Evolutionary conservation across 2,888 invertebrate species (phyloP), one percentile per base, ranked within the genome.

Genomic region (Diarsia mendica): DNA sequence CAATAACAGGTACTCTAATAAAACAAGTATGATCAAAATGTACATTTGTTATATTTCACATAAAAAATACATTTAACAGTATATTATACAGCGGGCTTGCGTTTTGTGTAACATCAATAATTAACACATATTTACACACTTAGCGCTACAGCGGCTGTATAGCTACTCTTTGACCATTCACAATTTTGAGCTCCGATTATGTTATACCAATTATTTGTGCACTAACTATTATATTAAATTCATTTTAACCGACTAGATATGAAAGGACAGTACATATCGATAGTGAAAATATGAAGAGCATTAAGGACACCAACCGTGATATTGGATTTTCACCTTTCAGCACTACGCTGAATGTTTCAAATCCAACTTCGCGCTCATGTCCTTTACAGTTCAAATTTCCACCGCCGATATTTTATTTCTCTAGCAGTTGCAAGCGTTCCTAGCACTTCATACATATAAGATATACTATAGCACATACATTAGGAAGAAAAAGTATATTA

Each of bases 31-130:
- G 81, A 84, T 87, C 80, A 93, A 94, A 95, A 95, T 94, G 92
- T 95, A 94, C 94, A 95, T 95, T 94, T 90, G 91, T 95, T 95
- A 95, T 96, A 96, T 95, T 96, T 95, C 92, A 95, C 94, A 95
- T 95, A 95, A 93, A 94, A 95, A 95, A 94, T 93, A 94, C 94
- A 95, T 91, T 78, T 81, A 93, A 93, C 92, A 93, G 92, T 93
- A 79, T 89, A 92, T 92, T 88, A 90, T 92, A 94, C 93, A 94
- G 91, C 89, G 89, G 89, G 90, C 88, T 88, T 87, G 90, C 88
- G 85, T 87, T 79, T 79, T 83, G 88, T 90, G 91, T 90, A 91
- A 86, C 85, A 87, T 91, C 91, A 92, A 89, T 92, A 91, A 91
- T 91, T 82, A 85, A 89, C 85, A 89, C 82, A 87, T 87, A 90